Percentiles rank a stretch among this genome's conserved stretches.
phyloP scores from a whole-genome alignment of 2,797 vertebrate species.

The Mormyrops attenuatus region DNA sequence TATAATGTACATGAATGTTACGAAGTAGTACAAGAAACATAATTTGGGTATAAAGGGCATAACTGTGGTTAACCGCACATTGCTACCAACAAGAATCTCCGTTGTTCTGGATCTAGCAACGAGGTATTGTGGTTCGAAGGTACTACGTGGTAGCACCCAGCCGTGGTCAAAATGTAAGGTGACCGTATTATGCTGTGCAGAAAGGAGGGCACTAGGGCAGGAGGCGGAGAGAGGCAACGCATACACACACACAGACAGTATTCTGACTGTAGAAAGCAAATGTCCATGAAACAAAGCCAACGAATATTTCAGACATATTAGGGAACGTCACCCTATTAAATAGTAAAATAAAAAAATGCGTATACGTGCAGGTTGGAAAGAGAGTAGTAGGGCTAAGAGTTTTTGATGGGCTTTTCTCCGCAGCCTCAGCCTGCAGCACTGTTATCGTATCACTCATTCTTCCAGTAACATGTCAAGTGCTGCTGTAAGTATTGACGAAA shows the following conservation, averaged over 20 bases:
- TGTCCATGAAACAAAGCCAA: background rate
- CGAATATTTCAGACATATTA: background rate
- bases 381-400: background rate
- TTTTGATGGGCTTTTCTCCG: background rate
- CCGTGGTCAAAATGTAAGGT: background rate
- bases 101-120: background rate
- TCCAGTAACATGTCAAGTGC: constrained; percentile 15
- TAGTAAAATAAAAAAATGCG: background rate
- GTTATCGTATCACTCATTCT: constrained; percentile 11
- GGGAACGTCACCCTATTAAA: background rate
- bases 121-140: background rate
- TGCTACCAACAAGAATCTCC: background rate
- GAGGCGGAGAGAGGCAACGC: background rate
- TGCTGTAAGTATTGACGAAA: constrained; percentile 15
- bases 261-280: background rate
- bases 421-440: background rate
- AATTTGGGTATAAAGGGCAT: background rate
- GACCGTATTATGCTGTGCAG: background rate
- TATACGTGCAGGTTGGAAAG: background rate
- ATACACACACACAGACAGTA: background rate
- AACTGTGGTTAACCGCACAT: background rate
- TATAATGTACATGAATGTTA: constrained; percentile 37
- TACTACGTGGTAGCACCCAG: background rate
- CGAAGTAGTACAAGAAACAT: background rate
- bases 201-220: background rate